Evolutionary conservation across 2,888 invertebrate genomes (phyloP).

Genomic region (Spicauda simplicius): DNA sequence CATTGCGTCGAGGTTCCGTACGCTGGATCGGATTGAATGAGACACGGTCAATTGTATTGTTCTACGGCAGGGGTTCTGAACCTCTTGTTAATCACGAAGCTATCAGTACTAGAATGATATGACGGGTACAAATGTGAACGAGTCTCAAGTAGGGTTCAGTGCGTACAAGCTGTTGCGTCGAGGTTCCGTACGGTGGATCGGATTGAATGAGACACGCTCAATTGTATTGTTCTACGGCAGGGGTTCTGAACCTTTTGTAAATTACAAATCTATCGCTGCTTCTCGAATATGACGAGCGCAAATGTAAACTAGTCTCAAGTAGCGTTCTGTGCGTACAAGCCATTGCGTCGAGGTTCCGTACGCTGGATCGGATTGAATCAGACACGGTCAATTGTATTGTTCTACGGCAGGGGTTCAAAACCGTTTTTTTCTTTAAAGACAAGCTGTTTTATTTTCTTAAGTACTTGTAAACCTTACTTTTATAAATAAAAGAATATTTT

Average conservation of each 20-base stretch:
- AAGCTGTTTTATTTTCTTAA: too few species aligned
- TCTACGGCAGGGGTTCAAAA: conserved; percentile 5
- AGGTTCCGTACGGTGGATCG: conserved; percentile 23
- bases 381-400: conserved; percentile 20
- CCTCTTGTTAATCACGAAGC: too few species aligned
- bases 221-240: conserved; percentile 9
- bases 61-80: conserved; percentile 6
- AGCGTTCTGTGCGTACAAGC: conserved; percentile 20
- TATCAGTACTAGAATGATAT: too few species aligned
- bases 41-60: conserved; percentile 20
- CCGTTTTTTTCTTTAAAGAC: too few species aligned
- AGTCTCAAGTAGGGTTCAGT: conserved; percentile 7
- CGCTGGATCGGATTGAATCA: conserved; percentile 13
- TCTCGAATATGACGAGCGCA: background rate
- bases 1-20: conserved; percentile 24
- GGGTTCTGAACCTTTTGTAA: conserved; percentile 5
- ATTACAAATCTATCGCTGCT: too few species aligned
- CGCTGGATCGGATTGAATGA: conserved; percentile 13
- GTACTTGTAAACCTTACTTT: too few species aligned
- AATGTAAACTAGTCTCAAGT: conserved; percentile 4
- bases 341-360: conserved; percentile 24
- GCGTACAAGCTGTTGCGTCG: conserved; percentile 19
- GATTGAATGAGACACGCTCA: conserved; percentile 20
- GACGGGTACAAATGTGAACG: background rate
- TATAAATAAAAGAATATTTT: too few species aligned